These are phyloP conservation scores for Mya arenaria DNA, from an alignment of 1,140 invertebrate genomes.

Conservation along the genomic window DNA sequence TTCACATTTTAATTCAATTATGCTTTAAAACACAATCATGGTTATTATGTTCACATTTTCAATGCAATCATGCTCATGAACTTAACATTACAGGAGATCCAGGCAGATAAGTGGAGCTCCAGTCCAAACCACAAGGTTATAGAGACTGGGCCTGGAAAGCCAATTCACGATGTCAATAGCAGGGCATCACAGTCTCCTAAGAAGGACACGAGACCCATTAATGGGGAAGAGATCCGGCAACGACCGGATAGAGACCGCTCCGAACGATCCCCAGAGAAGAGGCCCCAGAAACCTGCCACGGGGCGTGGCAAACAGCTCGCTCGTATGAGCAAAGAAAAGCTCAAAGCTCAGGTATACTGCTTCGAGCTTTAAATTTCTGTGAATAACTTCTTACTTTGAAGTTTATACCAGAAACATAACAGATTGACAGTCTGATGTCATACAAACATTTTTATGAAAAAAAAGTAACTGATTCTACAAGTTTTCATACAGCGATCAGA, in stretches of 20 bases:
- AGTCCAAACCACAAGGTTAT: slow-evolving; percentile 21
- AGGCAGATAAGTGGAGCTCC: slow-evolving; percentile 49
- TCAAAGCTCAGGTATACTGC: slow-evolving; percentile 50
- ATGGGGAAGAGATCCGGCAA: slow-evolving; percentile 29
- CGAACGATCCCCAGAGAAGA: slow-evolving; percentile 55
- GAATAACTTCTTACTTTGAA: too few relatives aligned
- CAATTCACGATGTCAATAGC: slow-evolving; percentile 23
- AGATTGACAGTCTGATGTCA: too few relatives aligned
- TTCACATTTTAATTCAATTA: too few relatives aligned
- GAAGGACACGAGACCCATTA: slow-evolving; percentile 43
- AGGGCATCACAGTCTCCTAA: slow-evolving; percentile 53
- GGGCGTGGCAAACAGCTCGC: slow-evolving; percentile 58
- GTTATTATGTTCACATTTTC: neutral
- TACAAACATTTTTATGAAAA: too few relatives aligned
- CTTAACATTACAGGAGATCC: slow-evolving; percentile 45
- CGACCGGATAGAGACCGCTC: slow-evolving; percentile 30
- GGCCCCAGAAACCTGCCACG: slow-evolving; percentile 42
- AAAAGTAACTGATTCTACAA: too few relatives aligned
- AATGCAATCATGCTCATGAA: neutral
- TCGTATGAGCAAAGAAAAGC: slow-evolving; percentile 55
- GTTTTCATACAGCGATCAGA: too few relatives aligned
- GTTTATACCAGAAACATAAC: too few relatives aligned
- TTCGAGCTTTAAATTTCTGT: too few relatives aligned
- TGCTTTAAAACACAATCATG: neutral
- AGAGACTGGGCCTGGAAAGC: slow-evolving; percentile 39